Evolutionary conservation across 2,888 invertebrate species (phyloP).

Genomic region (Lasioglossum pauxillum): DNA sequence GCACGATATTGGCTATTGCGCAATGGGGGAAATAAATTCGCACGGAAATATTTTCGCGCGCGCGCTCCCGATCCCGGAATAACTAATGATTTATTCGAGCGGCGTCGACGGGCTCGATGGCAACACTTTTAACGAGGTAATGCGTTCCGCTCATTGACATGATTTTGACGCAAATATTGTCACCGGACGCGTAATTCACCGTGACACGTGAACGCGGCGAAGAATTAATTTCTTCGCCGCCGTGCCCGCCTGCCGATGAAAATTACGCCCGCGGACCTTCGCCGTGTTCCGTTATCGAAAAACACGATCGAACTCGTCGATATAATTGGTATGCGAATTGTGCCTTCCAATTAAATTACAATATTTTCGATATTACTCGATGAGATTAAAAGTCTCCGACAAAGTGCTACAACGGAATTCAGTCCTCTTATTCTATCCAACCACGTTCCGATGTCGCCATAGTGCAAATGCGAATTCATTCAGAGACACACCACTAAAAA

Average conservation of each 20-base stretch:
- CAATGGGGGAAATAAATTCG: conserved; percentile 40
- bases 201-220: conserved; percentile 4
- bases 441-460: background rate
- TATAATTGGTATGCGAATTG: background rate
- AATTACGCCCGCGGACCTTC: background rate
- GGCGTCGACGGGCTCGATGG: conserved; percentile 23
- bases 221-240: conserved; percentile 18
- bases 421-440: background rate
- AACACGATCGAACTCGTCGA: background rate
- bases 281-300: conserved; percentile 2
- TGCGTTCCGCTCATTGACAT: conserved; percentile 8
- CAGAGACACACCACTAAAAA: no score
- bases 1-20: conserved; percentile 32
- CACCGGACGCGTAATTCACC: conserved; percentile 25
- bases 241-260: background rate
- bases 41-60: conserved; percentile 29
- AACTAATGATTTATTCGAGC: conserved; percentile 37
- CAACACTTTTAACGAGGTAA: conserved; percentile 34
- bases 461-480: background rate
- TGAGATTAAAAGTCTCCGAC: background rate
- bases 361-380: background rate
- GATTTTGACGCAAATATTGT: conserved; percentile 34
- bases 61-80: background rate
- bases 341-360: background rate
- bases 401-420: background rate